Conservation (phyloP, 1,140 invertebrate species). For the Mizuhopecten yessoensis region DNA sequence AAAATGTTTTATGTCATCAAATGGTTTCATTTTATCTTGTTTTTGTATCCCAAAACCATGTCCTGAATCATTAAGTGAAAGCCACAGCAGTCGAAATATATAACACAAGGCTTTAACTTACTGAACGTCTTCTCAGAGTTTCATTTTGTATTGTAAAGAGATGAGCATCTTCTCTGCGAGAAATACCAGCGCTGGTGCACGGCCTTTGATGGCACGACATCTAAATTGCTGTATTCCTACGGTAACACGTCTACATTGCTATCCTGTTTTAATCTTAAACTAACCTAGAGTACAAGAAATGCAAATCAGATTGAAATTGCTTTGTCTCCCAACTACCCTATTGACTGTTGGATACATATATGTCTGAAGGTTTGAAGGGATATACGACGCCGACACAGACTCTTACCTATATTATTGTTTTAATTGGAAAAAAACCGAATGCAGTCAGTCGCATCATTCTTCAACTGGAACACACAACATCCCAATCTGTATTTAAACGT, state of each 20-base stretch:
- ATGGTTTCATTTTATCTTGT: too few species aligned
- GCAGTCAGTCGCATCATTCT: too few species aligned
- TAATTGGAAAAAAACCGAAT: neutral
- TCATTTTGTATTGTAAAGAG: too few species aligned
- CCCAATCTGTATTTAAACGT: too few species aligned
- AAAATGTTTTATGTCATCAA: too few species aligned
- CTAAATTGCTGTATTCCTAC: neutral
- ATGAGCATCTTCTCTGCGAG: neutral
- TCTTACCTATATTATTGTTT: neutral
- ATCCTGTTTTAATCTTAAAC: neutral
- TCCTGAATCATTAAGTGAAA: too few species aligned
- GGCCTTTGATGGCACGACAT: neutral
- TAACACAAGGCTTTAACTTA: too few species aligned
- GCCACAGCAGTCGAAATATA: too few species aligned
- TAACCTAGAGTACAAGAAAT: neutral
- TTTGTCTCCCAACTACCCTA: neutral
- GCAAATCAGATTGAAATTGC: slow-evolving; percentile 11
- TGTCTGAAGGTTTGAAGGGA: neutral
- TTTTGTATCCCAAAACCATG: too few species aligned
- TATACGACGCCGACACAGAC: neutral
- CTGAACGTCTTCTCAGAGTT: too few species aligned
- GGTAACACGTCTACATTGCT: neutral
- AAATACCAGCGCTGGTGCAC: neutral
- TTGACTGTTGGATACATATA: neutral
- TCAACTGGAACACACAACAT: too few species aligned